Conservation (phyloP, 37 sponge, comb jelly and placozoan species). For the Haliclona indistincta region DNA sequence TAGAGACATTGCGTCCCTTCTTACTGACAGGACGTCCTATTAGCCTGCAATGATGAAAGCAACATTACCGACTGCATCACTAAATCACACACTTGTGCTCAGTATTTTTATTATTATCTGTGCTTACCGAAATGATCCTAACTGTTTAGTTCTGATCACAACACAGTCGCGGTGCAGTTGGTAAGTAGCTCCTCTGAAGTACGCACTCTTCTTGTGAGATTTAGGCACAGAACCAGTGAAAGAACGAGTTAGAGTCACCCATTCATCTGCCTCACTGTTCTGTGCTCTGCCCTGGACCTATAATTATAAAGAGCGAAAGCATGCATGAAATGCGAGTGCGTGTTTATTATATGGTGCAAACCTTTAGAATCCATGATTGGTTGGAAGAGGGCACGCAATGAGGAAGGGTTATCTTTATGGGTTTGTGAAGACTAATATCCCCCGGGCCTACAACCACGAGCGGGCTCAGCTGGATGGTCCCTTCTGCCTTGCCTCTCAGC, state of each 20-base stretch:
- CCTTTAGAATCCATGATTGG: conserved; percentile 40
- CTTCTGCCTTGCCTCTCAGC: conserved; percentile 8
- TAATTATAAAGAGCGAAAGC: neutral
- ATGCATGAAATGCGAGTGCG: neutral
- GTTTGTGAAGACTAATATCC: conserved; percentile 28
- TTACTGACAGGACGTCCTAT: conserved; percentile 19
- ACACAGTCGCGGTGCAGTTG: conserved; percentile 50
- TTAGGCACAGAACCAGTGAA: conserved; percentile 2
- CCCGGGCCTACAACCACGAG: conserved; percentile 43
- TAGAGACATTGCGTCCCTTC: conserved; percentile 26
- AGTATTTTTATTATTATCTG: too few relatives aligned
- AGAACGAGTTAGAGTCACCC: conserved; percentile 33
- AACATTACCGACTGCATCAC: too few relatives aligned
- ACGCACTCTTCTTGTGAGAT: conserved; percentile 4
- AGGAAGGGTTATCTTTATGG: conserved; percentile 57
- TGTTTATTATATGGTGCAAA: neutral
- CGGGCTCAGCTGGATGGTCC: conserved; percentile 32
- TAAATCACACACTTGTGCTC: too few relatives aligned
- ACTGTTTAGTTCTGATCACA: conserved; percentile 11
- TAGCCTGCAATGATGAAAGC: too few relatives aligned
- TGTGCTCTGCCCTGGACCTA: conserved; percentile 25
- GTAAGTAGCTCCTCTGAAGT: conserved; percentile 26
- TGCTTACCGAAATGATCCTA: neutral
- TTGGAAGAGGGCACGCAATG: conserved; percentile 54
- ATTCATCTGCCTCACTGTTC: conserved; percentile 21